Percentiles rank a stretch among this genome's conserved stretches.
Evolutionary conservation across 1,140 invertebrate species (phyloP).

Genomic region (Eueides isabella): DNA sequence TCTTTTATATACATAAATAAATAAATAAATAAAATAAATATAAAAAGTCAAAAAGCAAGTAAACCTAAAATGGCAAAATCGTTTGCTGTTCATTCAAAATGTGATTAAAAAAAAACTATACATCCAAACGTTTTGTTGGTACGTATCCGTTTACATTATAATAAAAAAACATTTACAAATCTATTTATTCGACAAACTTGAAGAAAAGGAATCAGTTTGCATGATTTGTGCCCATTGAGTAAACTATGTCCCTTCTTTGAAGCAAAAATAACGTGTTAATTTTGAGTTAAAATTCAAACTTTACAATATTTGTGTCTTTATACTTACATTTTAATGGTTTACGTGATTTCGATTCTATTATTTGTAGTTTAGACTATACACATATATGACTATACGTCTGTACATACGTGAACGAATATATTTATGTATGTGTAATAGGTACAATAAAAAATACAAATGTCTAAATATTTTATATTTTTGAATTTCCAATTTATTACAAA

Average conservation of each 20-base stretch:
- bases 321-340: no score
- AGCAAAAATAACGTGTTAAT: neutral
- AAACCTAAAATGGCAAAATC: neutral
- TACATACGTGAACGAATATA: neutral
- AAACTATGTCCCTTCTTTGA: neutral
- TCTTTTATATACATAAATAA: no score
- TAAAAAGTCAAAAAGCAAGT: neutral
- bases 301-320: neutral
- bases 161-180: conserved; percentile 44
- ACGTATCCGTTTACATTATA: conserved; percentile 48
- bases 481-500: neutral
- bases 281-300: neutral
- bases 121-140: conserved; percentile 17
- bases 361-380: no score
- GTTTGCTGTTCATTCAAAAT: neutral
- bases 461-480: neutral
- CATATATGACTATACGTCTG: no score
- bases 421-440: no score
- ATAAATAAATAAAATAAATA: no score
- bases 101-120: neutral
- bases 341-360: no score
- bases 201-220: conserved; percentile 47
- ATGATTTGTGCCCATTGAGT: neutral
- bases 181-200: conserved; percentile 36
- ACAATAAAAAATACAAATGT: neutral